phyloP scores from a whole-genome alignment of 2,113 vertebrate species.

The Macrotus californicus region DNA sequence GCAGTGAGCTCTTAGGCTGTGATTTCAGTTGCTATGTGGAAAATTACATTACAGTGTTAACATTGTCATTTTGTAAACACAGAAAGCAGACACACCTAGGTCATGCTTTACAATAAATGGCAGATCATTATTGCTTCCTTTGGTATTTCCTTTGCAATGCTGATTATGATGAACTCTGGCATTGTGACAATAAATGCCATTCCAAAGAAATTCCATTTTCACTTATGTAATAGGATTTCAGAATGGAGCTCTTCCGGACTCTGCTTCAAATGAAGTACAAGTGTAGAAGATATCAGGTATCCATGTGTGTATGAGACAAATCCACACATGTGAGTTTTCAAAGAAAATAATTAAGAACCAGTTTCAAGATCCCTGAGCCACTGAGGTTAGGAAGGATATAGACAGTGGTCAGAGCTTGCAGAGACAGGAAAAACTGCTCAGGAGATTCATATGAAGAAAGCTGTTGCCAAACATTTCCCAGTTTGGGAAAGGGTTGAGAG shows the following conservation, averaged over 20 bases:
- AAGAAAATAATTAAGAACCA: neutral
- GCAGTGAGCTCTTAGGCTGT: neutral
- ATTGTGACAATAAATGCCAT: constrained; percentile 28
- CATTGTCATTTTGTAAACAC: constrained; percentile 50
- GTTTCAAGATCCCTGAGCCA: neutral
- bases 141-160: constrained; percentile 61
- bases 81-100: constrained; percentile 61
- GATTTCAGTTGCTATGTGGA: constrained; percentile 25
- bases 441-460: neutral
- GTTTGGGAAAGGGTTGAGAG: neutral
- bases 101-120: constrained; percentile 54
- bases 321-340: neutral
- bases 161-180: constrained; percentile 61
- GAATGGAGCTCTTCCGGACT: neutral
- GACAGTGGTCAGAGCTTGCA: neutral
- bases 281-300: neutral
- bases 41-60: constrained; percentile 40
- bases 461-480: accelerated
- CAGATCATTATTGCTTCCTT: constrained; percentile 70
- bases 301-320: neutral
- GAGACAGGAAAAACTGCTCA: neutral
- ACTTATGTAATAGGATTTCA: constrained; percentile 35
- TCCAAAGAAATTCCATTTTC: constrained; percentile 63
- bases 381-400: neutral
- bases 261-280: neutral